phyloP scores from a whole-genome alignment of 2,797 vertebrate genomes.

The Amazonetta brasiliensis region DNA sequence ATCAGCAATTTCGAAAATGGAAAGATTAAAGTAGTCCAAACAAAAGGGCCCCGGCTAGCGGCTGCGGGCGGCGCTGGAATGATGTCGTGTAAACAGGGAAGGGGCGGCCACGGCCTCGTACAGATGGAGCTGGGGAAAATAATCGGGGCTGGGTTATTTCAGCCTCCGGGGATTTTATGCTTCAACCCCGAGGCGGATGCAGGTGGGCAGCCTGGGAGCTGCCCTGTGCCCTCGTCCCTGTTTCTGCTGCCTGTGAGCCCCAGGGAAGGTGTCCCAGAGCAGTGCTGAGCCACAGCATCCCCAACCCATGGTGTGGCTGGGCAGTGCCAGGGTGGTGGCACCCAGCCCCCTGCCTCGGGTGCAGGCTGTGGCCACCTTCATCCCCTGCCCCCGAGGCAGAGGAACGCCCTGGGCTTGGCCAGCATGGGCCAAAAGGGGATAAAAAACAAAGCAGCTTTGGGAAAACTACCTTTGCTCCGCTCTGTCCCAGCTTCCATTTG shows the following conservation, averaged over 20 bases:
- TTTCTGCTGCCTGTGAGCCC: neutral
- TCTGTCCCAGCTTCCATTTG: neutral
- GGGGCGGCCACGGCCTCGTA: neutral
- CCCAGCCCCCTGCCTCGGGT: neutral
- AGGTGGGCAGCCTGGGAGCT: neutral
- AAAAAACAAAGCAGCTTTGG: neutral
- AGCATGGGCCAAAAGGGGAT: neutral
- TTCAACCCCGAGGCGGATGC: neutral
- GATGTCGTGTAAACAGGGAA: neutral
- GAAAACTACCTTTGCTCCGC: neutral
- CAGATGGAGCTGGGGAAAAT: neutral
- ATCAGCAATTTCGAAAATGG: neutral
- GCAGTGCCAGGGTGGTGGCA: neutral
- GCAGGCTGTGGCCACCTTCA: neutral
- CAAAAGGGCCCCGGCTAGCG: neutral
- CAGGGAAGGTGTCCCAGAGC: fast-evolving
- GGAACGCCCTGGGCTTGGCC: fast-evolving
- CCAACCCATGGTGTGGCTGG: neutral
- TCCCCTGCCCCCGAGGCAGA: neutral
- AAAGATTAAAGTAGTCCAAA: slow-evolving; percentile 24
- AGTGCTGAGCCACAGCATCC: neutral
- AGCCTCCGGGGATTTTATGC: neutral
- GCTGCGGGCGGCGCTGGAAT: fast-evolving
- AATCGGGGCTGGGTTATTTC: neutral
- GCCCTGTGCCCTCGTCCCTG: fast-evolving